These are phyloP conservation scores for Proctacanthus coquilletti DNA, from an alignment of 1,140 invertebrate genomes.

Conservation along the genomic window DNA sequence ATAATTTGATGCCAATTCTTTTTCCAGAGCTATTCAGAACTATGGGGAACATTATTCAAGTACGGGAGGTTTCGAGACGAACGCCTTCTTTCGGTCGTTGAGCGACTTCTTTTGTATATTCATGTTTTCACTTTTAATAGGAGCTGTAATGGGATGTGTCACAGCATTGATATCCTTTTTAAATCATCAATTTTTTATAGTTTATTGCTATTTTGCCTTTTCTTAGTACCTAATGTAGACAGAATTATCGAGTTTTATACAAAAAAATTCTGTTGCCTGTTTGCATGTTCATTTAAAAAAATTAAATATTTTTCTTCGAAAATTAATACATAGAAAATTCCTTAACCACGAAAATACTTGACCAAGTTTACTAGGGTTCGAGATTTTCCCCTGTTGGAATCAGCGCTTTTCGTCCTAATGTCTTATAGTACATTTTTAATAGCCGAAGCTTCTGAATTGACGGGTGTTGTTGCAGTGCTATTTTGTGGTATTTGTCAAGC, in stretches of 20 bases:
- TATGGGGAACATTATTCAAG: conserved; percentile 66
- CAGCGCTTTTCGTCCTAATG: conserved; percentile 92
- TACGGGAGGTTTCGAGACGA: conserved; percentile 64
- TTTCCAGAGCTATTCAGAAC: conserved; percentile 76
- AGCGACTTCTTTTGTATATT: conserved; percentile 89
- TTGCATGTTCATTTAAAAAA: not conserved
- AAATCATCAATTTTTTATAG: conserved; percentile 4
- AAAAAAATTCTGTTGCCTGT: not conserved
- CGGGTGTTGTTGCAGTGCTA: conserved; percentile 91
- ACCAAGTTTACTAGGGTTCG: conserved; percentile 91
- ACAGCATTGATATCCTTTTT: conserved; percentile 62
- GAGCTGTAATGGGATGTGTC: conserved; percentile 78
- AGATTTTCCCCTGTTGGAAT: conserved; percentile 92
- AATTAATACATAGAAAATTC: no score
- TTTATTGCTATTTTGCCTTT: not conserved
- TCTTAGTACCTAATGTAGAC: not conserved
- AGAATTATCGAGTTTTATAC: not conserved
- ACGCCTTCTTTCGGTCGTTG: conserved; percentile 76
- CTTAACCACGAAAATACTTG: conserved; percentile 40
- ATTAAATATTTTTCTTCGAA: no score
- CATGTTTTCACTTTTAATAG: conserved; percentile 76
- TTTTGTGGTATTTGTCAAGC: conserved; percentile 99
- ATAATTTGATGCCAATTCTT: conserved; percentile 6
- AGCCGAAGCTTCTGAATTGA: conserved; percentile 87
- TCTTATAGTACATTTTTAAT: conserved; percentile 95